Evolutionary conservation across 2,888 invertebrate genomes (phyloP).

Genomic region (Sesia apiformis): DNA sequence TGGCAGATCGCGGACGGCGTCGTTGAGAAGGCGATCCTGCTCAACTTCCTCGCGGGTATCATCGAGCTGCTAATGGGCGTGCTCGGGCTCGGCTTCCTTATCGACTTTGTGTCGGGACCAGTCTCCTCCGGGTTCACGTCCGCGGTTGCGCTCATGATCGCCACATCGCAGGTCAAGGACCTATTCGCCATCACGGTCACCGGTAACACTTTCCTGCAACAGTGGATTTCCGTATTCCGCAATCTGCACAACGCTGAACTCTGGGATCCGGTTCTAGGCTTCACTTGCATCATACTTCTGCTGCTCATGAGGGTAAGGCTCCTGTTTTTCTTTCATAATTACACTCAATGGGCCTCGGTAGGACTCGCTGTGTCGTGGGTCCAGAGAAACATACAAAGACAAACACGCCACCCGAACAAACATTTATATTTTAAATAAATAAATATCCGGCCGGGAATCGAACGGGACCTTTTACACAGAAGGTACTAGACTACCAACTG

Average conservation of each 20-base stretch:
- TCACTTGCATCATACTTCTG: constrained; percentile 82
- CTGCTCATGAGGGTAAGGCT: constrained; percentile 83
- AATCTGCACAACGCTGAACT: constrained; percentile 78
- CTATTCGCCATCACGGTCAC: constrained; percentile 82
- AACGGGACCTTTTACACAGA: too few relatives aligned
- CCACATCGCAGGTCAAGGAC: constrained; percentile 91
- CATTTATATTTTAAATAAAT: too few relatives aligned
- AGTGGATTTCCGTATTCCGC: constrained; percentile 82
- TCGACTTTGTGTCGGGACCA: constrained; percentile 92
- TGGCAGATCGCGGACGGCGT: constrained; percentile 83
- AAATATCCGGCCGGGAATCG: too few relatives aligned
- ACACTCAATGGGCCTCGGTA: not conserved
- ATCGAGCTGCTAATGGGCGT: constrained; percentile 87
- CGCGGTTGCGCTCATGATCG: constrained; percentile 90
- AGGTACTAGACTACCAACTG: too few relatives aligned
- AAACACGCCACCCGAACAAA: too few relatives aligned
- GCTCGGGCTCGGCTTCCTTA: constrained; percentile 88
- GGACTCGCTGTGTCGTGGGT: too few relatives aligned
- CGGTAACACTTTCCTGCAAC: constrained; percentile 85
- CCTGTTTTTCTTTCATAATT: not conserved
- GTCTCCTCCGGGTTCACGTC: constrained; percentile 93
- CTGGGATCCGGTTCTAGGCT: constrained; percentile 85
- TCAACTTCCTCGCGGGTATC: constrained; percentile 83
- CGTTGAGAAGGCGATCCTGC: constrained; percentile 81
- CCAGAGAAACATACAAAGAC: too few relatives aligned